Evolutionary conservation across 2,888 invertebrate species (phyloP), one percentile per base, ranked within the genome.

Genomic region (Brachyptera risi): DNA sequence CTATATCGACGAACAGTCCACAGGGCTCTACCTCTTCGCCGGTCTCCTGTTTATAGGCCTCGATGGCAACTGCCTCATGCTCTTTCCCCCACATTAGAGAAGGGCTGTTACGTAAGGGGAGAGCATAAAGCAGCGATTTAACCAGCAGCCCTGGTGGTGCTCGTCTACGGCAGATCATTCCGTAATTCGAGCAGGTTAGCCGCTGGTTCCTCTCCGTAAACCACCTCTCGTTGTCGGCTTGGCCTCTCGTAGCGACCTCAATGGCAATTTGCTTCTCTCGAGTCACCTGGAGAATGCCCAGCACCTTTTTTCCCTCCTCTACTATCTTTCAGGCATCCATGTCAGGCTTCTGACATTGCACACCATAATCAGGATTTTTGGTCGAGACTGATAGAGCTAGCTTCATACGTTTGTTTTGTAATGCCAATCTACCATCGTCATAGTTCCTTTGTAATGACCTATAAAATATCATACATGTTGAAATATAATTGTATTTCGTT

Each of bases 111-210:
- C 44, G 44, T 17, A 21, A 21, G 11, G 21, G 19, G 19, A 44
- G 19, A 3, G 19, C n/a, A 21, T 44, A 44, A 2, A 44, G 21
- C 5, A 19, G 17, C 3, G 11, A 11, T 11, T 21, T 15, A 11
- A 44, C 44, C 19, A 44, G 44, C 15, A 21, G 44, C 19, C 19
- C 44, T 19, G 44, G 44, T 11, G 44, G 44, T 44, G 44, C 44
- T 21, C 21, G 2, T 5, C 44, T n/a, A 4, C 21, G 15, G 21
- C 44, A 15, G 19, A 44, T 21, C 5, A 19, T 44, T 3, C 44
- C 44, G 44, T 17, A 44, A 21, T 44, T 44, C 4, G 44, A 44
- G 44, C 19, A 3, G 21, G n/a, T n/a, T 11, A 19, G 19, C 19
- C 17, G n/a, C 11, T 44, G 21, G 17, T 21, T 2, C 17, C 44